Evolutionary conservation across 2,797 vertebrate genomes (phyloP), one percentile per base, ranked within the genome.

Genomic region (Sciurus vulgaris): DNA sequence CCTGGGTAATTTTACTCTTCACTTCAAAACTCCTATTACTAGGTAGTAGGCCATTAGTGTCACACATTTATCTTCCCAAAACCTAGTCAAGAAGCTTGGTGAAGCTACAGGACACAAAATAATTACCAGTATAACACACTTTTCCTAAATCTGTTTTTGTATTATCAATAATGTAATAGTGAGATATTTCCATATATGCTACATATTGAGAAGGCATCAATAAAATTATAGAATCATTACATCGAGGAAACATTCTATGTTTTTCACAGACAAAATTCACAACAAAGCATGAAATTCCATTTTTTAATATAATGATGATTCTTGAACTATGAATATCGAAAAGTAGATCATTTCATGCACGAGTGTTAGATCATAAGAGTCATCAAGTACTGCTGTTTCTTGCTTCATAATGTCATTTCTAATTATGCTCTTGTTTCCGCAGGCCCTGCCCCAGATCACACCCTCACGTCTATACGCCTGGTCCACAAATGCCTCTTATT

Each of bases 1-100:
- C 14, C 73, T 97, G 93, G 89, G n/a, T 96, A 96, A 96, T 95
- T 96, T 88, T 65, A 96, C 54, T 69, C 79, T 83, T 67, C 73
- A 61, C 69, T 61, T 96, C 44, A 88, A 84, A 96, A 91, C 83
- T 97, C 87, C n/a, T 92, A 7, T 92, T 97, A 94, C 56, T 70
- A 92, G 78, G 59, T 73, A 97, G 0, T 87, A 76, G 91, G 92
- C 41, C 41, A 97, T 95, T 91, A 95, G 90, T 30, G 13, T 41
- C 95, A 91, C 92, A 56, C 59, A 93, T 96, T 90, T 35, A 1
- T 86, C 92, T 86, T 92, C 81, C 96, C 96, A 59, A n/a, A 93
- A 49, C 72, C 59, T 84, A 79, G 78, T 86, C 30, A 47, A 92
- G 24, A 81, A 95, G 59, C 28, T 95, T 95, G 96, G 95, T 51